Base-by-base conservation (phyloP, 2,888 invertebrate species). In the Melanostoma scalare region DNA sequence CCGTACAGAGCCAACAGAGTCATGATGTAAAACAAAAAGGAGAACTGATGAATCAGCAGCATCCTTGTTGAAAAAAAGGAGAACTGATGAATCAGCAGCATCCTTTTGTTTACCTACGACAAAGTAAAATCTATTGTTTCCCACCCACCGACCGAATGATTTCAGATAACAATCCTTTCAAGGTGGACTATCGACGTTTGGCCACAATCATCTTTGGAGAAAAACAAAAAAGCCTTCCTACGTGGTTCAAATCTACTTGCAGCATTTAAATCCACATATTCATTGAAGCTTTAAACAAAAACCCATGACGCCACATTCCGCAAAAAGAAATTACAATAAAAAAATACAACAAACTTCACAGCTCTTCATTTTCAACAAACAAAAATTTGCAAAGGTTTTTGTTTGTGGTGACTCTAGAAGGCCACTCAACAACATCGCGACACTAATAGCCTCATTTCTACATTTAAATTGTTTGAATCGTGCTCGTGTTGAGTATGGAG, bases 391-490 rank as follows among this genome's bases (percentile, higher is more conserved):
- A 67, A 69, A 69, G 63, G 56, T 68, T 46, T 67, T 31, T 58
- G 46, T 65, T 65, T 65, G 38, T 52, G 60, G 63, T 65, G 52
- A 33, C 65, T 63, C 2, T 61, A 60, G 72, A 78, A 67, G 78
- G 72, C 73, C 78, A 78, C 60, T 78, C 67, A 46, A 60, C 52
- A 65, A 67, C 78, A 73, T 65, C 58, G 71, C 74, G 48, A 61
- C 20, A 60, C 44, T 67, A 75, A 65, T 50, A 58, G 75, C 63
- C 76, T 71, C 63, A 76, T 65, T 74, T 69, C 42, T 10, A 65
- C 69, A 61, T 67, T 60, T 67, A 53, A 60, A 71, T 60, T 67
- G 65, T 31, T 53, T 6, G 31, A 63, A 68, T 68, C 56, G 40
- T 58, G 42, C 6, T 58, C 42, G 31, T n/a, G 31, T n/a, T n/a